These are phyloP conservation scores for Lepilemur septentrionalis DNA, from an alignment of 2,797 vertebrate species.

Conservation along the genomic window DNA sequence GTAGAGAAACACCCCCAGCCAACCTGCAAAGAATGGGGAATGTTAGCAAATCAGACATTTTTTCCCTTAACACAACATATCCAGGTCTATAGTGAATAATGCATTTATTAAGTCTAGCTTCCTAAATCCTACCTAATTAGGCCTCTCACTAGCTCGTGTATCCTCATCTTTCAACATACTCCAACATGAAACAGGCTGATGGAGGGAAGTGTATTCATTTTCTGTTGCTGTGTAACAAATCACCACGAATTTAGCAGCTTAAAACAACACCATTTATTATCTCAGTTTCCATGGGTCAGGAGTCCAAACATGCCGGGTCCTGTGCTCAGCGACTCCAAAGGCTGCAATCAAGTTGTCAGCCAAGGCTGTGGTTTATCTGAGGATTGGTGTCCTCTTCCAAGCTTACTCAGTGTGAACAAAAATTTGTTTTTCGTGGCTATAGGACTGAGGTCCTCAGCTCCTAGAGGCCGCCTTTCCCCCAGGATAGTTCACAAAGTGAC, in stretches of 20 bases:
- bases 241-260: not conserved
- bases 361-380: not conserved
- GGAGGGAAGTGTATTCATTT: not conserved
- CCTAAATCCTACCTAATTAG: not conserved
- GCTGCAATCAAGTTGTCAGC: not conserved
- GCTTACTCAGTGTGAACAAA: not conserved
- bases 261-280: not conserved
- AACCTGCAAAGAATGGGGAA: not conserved
- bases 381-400: not conserved
- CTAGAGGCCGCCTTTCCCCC: not conserved
- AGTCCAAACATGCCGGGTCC: not conserved
- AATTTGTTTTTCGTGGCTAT: not conserved
- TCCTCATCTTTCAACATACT: not conserved
- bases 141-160: not conserved
- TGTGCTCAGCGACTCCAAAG: not conserved
- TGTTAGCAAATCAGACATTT: not conserved
- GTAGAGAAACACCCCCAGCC: not conserved
- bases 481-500: not conserved
- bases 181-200: not conserved
- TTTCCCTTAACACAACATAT: not conserved
- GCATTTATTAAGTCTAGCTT: not conserved
- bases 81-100: not conserved
- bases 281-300: not conserved
- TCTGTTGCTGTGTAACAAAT: conserved; percentile 7
- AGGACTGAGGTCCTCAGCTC: not conserved